Conservation (phyloP, 2,113 vertebrate species). For the Salvelinus namaycush region DNA sequence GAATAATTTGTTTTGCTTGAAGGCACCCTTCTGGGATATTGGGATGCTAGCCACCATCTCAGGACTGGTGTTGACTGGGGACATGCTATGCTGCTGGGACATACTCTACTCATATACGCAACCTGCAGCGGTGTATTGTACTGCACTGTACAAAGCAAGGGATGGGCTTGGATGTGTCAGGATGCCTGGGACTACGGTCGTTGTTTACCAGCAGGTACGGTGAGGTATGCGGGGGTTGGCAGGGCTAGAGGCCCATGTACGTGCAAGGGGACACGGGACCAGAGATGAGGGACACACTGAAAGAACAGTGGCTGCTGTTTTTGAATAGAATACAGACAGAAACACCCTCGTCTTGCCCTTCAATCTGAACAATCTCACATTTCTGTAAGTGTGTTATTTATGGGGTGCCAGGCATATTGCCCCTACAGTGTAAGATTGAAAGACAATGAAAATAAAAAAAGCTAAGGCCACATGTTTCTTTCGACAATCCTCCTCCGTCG, state of each 20-base stretch:
- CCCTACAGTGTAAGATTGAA: conserved; percentile 7
- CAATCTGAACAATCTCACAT: conserved; percentile 24
- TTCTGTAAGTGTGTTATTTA: conserved; percentile 18
- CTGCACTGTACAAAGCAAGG: conserved; percentile 26
- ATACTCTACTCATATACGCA: too few relatives aligned
- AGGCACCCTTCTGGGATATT: too few relatives aligned
- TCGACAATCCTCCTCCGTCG: not conserved
- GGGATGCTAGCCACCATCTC: too few relatives aligned
- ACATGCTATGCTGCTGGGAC: too few relatives aligned
- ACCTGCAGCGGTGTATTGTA: too few relatives aligned
- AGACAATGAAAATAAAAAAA: conserved; percentile 9
- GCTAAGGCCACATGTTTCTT: not conserved
- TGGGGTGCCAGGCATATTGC: conserved; percentile 9
- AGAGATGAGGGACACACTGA: not conserved
- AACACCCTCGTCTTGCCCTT: conserved; percentile 13
- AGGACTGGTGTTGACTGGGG: too few relatives aligned
- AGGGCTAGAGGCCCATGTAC: conserved; percentile 15
- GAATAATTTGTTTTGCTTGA: conserved; percentile 26
- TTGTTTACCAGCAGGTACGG: conserved; percentile 52
- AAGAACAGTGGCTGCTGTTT: conserved; percentile 1
- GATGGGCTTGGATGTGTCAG: conserved; percentile 27
- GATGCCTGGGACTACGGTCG: conserved; percentile 35
- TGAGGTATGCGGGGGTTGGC: conserved; percentile 47
- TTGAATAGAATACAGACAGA: conserved; percentile 17
- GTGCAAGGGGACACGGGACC: conserved; percentile 38